Base-by-base conservation (phyloP, 2,888 invertebrate genomes). In the Halictus ligatus region DNA sequence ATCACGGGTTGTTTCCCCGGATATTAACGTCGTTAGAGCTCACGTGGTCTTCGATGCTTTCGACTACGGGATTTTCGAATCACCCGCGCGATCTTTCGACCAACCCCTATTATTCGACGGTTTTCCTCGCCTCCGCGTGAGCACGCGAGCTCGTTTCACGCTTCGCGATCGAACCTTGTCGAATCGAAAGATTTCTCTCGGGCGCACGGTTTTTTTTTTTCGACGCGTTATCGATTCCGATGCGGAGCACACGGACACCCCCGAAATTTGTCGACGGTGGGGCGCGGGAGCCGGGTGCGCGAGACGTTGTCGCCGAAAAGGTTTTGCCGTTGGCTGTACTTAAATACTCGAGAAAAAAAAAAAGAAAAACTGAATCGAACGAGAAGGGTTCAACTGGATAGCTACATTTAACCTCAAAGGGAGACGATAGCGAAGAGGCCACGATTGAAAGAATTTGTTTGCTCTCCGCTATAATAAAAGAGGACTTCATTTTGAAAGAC, bases 381-480 rank as follows among this genome's bases (percentile, higher is more conserved):
- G 67, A 50, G 88, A 69, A 83, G 83, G 85, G 86, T 82, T 78
- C 35, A 69, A 35, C 72, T 72, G 80, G 86, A 78, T 84, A 83
- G 88, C 86, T 86, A 89, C 86, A 86, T 86, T 89, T 89, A 84
- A 86, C 87, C 86, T 90, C 85, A 89, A 90, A 90, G 90, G 89
- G 89, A 89, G 89, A 90, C 69, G 90, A 86, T 75, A 84, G 89
- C 81, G 83, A 86, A 84, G 89, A 83, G 83, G 81, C 69, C 85
- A 67, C 87, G 78, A 83, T 83, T 84, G 88, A 88, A 85, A 85
- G 85, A 88, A 88, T 88, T 85, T 88, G 88, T 88, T 88, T 88
- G 85, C 87, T 75, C 83, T 75, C 80, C 85, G 87, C 79, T 81
- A 87, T 87, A 85, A 87, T 85, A 77, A 88, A 80, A 84, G 85